These are phyloP conservation scores for Campylomormyrus numenius DNA, from an alignment of 2,113 vertebrate species.

Conservation along the genomic window DNA sequence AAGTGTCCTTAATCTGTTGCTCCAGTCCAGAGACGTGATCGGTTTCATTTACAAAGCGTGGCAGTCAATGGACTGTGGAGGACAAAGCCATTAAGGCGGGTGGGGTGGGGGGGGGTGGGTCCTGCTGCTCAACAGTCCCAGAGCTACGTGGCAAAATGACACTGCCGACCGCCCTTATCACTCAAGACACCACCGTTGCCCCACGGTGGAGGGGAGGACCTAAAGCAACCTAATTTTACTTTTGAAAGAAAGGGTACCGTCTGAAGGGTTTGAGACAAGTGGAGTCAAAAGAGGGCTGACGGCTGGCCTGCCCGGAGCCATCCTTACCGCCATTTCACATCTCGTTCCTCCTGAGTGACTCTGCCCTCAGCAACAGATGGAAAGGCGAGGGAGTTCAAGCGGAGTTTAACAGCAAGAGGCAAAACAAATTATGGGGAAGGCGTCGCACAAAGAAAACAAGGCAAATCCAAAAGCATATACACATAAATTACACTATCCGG, in stretches of 20 bases:
- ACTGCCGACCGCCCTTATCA: not conserved
- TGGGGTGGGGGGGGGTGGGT: too few species aligned
- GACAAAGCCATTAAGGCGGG: constrained; percentile 7
- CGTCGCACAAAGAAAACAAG: not conserved
- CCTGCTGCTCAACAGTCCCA: not conserved
- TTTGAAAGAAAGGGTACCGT: not conserved
- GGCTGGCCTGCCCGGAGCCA: not conserved
- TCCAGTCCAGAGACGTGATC: constrained; percentile 17
- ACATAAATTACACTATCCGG: not conserved
- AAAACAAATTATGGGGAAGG: not conserved
- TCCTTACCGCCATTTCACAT: not conserved
- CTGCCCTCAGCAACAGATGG: constrained; percentile 8
- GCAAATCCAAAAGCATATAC: not conserved
- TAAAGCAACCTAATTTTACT: not conserved
- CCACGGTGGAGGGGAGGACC: not conserved
- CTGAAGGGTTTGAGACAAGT: not conserved
- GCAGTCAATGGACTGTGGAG: constrained; percentile 15
- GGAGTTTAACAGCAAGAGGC: constrained; percentile 5
- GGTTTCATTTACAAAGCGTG: constrained; percentile 30
- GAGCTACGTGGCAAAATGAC: not conserved
- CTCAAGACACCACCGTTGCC: not conserved
- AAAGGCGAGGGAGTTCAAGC: not conserved
- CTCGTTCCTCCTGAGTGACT: not conserved
- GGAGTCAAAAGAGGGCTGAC: not conserved
- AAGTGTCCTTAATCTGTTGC: constrained; percentile 22